These are phyloP conservation scores for Dolichallabes microphthalmus DNA, from an alignment of 2,113 vertebrate species.

Conservation along the genomic window DNA sequence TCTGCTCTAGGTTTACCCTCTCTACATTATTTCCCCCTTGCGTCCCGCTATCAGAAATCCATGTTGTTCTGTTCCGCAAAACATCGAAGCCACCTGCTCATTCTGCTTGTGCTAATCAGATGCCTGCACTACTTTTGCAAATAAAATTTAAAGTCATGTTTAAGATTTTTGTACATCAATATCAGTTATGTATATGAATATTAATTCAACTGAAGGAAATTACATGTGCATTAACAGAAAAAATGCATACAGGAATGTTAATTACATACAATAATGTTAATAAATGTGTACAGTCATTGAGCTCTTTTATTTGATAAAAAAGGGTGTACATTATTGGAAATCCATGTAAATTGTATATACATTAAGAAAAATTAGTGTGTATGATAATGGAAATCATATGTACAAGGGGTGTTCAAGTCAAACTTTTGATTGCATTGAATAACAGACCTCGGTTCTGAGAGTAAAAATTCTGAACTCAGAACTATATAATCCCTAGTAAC, in stretches of 20 bases:
- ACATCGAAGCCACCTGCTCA: background rate
- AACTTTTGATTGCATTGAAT: no score
- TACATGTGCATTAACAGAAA: background rate
- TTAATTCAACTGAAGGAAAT: background rate
- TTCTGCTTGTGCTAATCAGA: background rate
- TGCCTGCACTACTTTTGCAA: background rate
- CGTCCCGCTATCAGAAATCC: no score
- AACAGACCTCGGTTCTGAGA: no score
- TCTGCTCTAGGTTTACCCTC: background rate
- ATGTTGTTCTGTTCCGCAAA: background rate
- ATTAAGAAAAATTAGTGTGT: no score
- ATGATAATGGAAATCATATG: no score
- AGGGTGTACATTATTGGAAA: background rate
- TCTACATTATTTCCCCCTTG: background rate
- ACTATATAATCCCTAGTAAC: no score
- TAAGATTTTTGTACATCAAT: background rate
- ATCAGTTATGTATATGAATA: no score
- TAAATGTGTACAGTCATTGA: background rate
- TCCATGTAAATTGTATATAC: background rate
- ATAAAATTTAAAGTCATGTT: background rate
- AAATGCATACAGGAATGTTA: background rate
- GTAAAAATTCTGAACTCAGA: no score
- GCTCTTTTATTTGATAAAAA: background rate
- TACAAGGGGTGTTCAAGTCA: no score
- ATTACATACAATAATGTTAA: background rate